Conservation (phyloP, 2,888 invertebrate genomes). For the Ernsta delagoae region DNA sequence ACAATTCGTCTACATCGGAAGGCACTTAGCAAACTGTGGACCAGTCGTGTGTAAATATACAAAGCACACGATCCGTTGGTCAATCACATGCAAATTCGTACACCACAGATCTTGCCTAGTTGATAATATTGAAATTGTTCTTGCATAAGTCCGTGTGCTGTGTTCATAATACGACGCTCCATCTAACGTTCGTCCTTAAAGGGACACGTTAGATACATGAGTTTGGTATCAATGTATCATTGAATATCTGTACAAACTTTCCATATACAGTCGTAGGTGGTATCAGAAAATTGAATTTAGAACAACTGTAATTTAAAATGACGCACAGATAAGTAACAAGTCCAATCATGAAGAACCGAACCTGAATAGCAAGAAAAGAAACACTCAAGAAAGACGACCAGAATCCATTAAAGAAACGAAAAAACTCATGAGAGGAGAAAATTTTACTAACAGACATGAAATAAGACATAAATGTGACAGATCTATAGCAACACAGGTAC, state of each 20-base stretch:
- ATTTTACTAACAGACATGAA: neutral
- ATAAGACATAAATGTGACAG: neutral
- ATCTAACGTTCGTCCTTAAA: neutral
- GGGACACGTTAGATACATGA: neutral
- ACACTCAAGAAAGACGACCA: too few species aligned
- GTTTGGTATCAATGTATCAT: neutral
- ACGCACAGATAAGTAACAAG: neutral
- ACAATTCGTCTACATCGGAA: conserved; percentile 45
- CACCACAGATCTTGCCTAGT: conserved; percentile 69
- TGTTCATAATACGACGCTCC: conserved; percentile 37
- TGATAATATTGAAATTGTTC: conserved; percentile 69
- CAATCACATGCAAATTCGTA: conserved; percentile 65
- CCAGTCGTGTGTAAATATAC: conserved; percentile 50
- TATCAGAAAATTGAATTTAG: neutral
- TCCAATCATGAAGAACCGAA: neutral
- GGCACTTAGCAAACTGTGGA: conserved; percentile 44
- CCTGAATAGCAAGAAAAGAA: too few species aligned
- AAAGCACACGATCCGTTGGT: conserved; percentile 58
- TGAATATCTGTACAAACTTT: neutral
- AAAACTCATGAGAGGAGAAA: too few species aligned
- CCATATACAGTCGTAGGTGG: neutral
- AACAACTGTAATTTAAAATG: neutral
- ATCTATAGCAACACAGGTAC: neutral
- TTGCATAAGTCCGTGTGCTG: conserved; percentile 53
- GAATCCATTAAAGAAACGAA: neutral